Conservation (phyloP, 1,140 invertebrate genomes). For the Helicoverpa zea region DNA sequence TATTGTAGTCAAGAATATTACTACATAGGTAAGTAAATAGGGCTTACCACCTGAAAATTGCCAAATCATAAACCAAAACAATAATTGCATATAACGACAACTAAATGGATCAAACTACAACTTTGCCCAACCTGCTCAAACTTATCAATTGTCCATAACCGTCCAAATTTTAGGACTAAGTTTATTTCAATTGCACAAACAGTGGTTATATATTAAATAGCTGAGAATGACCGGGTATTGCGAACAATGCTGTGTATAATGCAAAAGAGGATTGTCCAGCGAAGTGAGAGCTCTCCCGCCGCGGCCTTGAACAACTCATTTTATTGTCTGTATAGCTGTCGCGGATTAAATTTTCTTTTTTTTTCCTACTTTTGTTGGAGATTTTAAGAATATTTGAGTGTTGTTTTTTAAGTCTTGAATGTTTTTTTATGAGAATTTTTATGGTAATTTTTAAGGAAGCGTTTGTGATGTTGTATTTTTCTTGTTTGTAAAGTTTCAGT, state of each 20-base stretch:
- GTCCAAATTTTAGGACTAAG: neutral
- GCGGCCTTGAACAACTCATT: constrained; percentile 29
- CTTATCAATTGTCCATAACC: too few species aligned
- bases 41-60: too few species aligned
- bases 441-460: neutral
- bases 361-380: neutral
- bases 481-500: neutral
- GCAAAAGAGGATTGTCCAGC: constrained; percentile 20
- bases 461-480: neutral
- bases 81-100: neutral
- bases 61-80: too few species aligned
- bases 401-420: neutral
- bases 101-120: constrained; percentile 1
- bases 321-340: constrained; percentile 34
- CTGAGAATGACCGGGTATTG: constrained; percentile 16
- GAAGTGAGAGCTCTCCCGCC: neutral
- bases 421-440: neutral
- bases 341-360: constrained; percentile 39
- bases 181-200: constrained; percentile 31
- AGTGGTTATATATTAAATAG: constrained; percentile 13
- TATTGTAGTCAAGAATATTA: too few species aligned
- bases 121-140: too few species aligned
- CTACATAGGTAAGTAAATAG: too few species aligned
- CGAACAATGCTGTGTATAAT: constrained; percentile 40
- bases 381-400: neutral